These are phyloP conservation scores for Goniozus legneri DNA, from an alignment of 1,140 invertebrate species.

Conservation along the genomic window DNA sequence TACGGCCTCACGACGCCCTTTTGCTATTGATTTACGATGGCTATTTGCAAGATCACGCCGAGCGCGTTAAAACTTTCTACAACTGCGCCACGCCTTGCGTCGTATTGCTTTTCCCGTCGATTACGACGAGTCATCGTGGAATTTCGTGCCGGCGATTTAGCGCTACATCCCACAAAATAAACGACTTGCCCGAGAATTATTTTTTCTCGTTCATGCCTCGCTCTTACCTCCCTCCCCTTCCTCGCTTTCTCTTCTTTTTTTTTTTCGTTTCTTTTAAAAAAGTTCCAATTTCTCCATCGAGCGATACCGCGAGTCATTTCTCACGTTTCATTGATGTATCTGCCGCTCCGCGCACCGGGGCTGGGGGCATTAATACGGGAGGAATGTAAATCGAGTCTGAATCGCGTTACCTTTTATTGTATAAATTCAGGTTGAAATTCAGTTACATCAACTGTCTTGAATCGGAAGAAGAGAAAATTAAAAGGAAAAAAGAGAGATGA, in stretches of 20 bases:
- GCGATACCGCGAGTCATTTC: too few relatives aligned
- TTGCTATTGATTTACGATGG: constrained; percentile 46
- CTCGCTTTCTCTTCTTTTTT: constrained; percentile 4
- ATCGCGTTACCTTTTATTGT: neutral
- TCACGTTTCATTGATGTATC: too few relatives aligned
- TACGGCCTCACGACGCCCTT: constrained; percentile 13
- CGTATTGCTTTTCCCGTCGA: constrained; percentile 21
- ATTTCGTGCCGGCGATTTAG: constrained; percentile 20
- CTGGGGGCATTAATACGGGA: too few relatives aligned
- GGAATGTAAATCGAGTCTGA: too few relatives aligned
- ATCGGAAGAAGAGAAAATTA: too few relatives aligned
- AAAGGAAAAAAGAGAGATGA: too few relatives aligned
- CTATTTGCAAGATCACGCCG: constrained; percentile 49
- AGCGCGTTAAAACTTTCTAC: constrained; percentile 43
- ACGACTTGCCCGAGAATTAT: neutral
- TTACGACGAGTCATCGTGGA: constrained; percentile 27
- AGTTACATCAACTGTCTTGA: neutral
- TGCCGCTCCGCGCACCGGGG: too few relatives aligned
- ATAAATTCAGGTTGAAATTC: neutral
- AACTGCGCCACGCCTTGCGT: constrained; percentile 34
- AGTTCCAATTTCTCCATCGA: too few relatives aligned
- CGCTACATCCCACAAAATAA: constrained; percentile 5
- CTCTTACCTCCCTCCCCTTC: too few relatives aligned
- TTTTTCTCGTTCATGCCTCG: neutral
- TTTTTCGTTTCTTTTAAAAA: constrained; percentile 19